Conservation (phyloP, 2,888 invertebrate genomes). For the Neoaliturus tenellus region DNA sequence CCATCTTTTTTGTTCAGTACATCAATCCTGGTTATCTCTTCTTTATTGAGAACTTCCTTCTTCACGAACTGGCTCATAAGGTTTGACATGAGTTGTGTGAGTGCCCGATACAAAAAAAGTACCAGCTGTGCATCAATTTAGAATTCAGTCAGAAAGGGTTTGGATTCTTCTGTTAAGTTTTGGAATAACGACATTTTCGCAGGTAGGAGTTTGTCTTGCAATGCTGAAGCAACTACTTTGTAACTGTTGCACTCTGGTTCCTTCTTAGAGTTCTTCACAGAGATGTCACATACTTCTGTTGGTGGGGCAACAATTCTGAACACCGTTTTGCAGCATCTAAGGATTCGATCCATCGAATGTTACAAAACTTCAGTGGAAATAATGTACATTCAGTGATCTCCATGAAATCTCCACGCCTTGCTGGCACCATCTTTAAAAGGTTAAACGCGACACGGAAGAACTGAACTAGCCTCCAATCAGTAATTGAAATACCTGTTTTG, state of each 20-base stretch:
- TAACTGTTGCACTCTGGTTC: conserved; percentile 3
- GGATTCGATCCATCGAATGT: neutral
- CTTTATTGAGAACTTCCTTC: neutral
- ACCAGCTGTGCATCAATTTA: conserved; percentile 57
- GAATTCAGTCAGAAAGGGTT: conserved; percentile 55
- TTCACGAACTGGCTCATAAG: conserved; percentile 3
- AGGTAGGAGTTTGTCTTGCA: conserved; percentile 55
- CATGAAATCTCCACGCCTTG: neutral
- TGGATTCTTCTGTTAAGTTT: conserved; percentile 56
- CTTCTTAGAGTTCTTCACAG: conserved; percentile 13
- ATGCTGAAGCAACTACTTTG: conserved; percentile 9
- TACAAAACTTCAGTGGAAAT: neutral
- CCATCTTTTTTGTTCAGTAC: conserved; percentile 18
- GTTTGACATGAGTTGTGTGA: neutral
- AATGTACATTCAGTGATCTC: neutral
- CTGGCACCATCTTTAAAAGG: neutral
- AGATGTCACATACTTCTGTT: neutral
- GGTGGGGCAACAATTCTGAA: neutral
- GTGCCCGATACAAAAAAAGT: conserved; percentile 49
- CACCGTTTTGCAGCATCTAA: neutral
- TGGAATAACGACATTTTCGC: conserved; percentile 59
- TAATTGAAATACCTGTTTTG: neutral
- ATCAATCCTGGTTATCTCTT: neutral
- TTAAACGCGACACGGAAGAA: neutral
- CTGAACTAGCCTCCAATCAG: neutral